Evolutionary conservation across 2,113 vertebrate genomes (phyloP), one percentile per base, ranked within the genome.

Genomic region (Pimephales promelas): DNA sequence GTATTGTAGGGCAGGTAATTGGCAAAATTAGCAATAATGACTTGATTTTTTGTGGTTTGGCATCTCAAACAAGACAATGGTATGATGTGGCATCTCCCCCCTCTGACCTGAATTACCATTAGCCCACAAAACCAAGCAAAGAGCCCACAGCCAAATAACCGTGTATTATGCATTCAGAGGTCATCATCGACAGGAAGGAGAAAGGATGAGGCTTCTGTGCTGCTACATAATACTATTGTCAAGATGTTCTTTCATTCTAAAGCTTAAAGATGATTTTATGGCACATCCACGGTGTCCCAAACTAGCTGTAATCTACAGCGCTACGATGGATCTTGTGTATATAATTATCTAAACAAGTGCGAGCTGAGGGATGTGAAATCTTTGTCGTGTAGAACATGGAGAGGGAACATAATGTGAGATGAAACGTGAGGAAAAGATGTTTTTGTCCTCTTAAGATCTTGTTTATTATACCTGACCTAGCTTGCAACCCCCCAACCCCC

Each of bases 1-100:
- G 82, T 75, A 57, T 71, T 80, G 81, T 79, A 79, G 70, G 64
- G 75, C 62, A 84, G 84, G 84, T 86, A 89, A 88, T 87, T 79
- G 85, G 73, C 56, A 36, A 81, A 86, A 85, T 87, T 73, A 87
- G 81, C 79, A 75, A 89, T 85, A 87, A 87, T 87, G 77, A 76
- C 87, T 89, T 83, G 61, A 76, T 84, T 85, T 89, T 86, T 82
- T 64, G 73, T 40, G 54, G 61, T 77, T 87, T 82, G 56, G 81
- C 34, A 81, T 34, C 81, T 84, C 82, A 76, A 86, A 83, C 87
- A 80, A 86, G 83, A 79, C 76, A 83, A 83, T 83, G 83, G 79
- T 85, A 47, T 83, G 81, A 85, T 83, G 73, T 56, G 71, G 54
- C 72, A 80, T 85, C 71, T 83, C 76, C 62, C 57, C n/a, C 49